phyloP scores from a whole-genome alignment of 2,797 vertebrate species.

The Oreochromis grahami region DNA sequence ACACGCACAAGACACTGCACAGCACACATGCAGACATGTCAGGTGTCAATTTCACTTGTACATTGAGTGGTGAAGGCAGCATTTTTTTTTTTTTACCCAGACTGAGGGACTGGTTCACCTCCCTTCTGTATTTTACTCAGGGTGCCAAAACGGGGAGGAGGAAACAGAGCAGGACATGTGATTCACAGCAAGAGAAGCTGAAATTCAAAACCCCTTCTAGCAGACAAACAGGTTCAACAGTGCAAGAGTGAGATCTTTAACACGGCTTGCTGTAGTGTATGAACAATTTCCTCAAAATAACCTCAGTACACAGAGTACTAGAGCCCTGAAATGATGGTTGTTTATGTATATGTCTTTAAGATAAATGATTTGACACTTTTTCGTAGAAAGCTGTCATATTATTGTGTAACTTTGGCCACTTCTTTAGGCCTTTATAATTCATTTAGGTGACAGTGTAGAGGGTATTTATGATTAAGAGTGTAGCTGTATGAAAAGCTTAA shows the following conservation, averaged over 20 bases:
- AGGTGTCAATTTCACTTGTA: constrained; percentile 60
- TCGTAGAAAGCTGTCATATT: constrained; percentile 48
- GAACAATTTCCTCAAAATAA: constrained; percentile 45
- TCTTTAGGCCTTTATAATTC: constrained; percentile 58
- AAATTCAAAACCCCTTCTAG: constrained; percentile 25
- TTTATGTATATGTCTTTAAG: constrained; percentile 53
- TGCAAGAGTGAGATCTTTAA: constrained; percentile 28
- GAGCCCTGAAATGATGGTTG: constrained; percentile 33
- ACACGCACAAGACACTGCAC: constrained; percentile 59
- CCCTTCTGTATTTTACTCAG: constrained; percentile 83
- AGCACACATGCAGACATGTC: constrained; percentile 60
- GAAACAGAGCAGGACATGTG: constrained; percentile 67
- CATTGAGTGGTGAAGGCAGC: constrained; percentile 46
- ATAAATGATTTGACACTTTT: constrained; percentile 61
- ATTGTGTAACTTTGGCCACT: constrained; percentile 41
- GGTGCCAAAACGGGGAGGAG: constrained; percentile 81
- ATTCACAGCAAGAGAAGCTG: constrained; percentile 48
- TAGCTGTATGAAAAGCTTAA: constrained; percentile 59
- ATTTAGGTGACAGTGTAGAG: constrained; percentile 46
- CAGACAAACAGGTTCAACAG: constrained; percentile 11
- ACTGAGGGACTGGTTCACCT: constrained; percentile 68
- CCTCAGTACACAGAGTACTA: constrained; percentile 17
- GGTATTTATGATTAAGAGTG: constrained; percentile 52
- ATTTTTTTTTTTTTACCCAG: constrained; percentile 11
- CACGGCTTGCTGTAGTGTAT: constrained; percentile 25